Conservation (phyloP, 2,797 vertebrate species). For the Heliangelus exortis region DNA sequence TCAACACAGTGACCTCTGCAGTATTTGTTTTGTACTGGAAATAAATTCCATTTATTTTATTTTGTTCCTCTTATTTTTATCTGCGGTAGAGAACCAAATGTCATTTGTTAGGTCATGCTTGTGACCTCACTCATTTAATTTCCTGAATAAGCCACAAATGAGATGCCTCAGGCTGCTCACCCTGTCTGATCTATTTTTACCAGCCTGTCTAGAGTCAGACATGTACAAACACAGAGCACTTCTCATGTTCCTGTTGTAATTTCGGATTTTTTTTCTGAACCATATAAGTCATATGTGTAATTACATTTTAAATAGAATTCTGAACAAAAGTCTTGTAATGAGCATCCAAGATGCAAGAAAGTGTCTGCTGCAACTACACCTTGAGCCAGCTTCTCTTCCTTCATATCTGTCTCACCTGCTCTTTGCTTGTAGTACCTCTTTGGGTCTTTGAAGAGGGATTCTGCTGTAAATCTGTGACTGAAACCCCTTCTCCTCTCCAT, state of each 20-base stretch:
- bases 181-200: neutral
- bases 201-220: neutral
- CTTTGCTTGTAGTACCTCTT: neutral
- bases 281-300: accelerated
- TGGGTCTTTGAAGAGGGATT: neutral
- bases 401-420: accelerated
- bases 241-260: neutral
- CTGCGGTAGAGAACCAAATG: neutral
- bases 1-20: neutral
- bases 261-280: neutral
- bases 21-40: neutral
- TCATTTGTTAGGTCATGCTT: neutral
- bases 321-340: neutral
- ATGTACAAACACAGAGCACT: neutral
- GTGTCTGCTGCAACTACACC: neutral
- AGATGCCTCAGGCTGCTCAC: neutral
- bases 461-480: neutral
- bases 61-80: neutral
- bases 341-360: neutral
- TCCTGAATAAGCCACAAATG: neutral
- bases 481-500: neutral
- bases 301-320: neutral
- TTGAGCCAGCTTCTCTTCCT: neutral
- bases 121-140: neutral
- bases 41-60: neutral